Conservation (phyloP, 2,888 invertebrate genomes). For the Euspilapteryx auroguttella region DNA sequence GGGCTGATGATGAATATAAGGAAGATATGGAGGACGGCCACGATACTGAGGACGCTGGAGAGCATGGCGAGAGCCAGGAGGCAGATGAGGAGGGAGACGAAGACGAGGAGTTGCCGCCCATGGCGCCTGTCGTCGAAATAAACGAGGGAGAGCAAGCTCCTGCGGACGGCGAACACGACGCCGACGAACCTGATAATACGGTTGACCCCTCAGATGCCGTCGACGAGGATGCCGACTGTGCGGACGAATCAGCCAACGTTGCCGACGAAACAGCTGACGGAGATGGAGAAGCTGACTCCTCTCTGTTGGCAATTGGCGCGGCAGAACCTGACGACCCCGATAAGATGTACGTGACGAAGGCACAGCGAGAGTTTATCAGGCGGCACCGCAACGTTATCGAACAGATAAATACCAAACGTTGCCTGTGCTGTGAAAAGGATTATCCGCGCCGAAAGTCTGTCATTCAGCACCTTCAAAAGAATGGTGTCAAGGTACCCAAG, state of each 20-base stretch:
- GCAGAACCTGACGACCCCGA: slow-evolving; percentile 38
- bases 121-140: too few species aligned
- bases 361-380: slow-evolving; percentile 43
- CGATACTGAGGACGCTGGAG: slow-evolving; percentile 1
- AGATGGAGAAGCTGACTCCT: slow-evolving; percentile 15
- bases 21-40: not conserved
- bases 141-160: slow-evolving; percentile 5
- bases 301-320: too few species aligned
- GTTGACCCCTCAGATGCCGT: slow-evolving; percentile 16
- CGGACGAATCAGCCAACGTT: slow-evolving; percentile 12
- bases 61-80: slow-evolving; percentile 14
- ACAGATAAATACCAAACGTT: slow-evolving; percentile 51
- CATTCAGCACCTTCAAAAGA: slow-evolving; percentile 56
- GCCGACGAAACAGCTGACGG: slow-evolving; percentile 16
- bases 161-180: slow-evolving; percentile 12
- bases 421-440: slow-evolving; percentile 46
- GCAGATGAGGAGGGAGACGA: slow-evolving; percentile 14
- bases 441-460: slow-evolving; percentile 54
- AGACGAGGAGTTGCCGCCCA: slow-evolving; percentile 11
- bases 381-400: slow-evolving; percentile 47
- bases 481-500: slow-evolving; percentile 59
- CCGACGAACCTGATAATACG: slow-evolving; percentile 12
- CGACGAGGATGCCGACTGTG: slow-evolving; percentile 14
- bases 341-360: slow-evolving; percentile 38
- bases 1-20: slow-evolving; percentile 17